Conservation (phyloP, 2,113 vertebrate species). For the Ameiurus melas region DNA sequence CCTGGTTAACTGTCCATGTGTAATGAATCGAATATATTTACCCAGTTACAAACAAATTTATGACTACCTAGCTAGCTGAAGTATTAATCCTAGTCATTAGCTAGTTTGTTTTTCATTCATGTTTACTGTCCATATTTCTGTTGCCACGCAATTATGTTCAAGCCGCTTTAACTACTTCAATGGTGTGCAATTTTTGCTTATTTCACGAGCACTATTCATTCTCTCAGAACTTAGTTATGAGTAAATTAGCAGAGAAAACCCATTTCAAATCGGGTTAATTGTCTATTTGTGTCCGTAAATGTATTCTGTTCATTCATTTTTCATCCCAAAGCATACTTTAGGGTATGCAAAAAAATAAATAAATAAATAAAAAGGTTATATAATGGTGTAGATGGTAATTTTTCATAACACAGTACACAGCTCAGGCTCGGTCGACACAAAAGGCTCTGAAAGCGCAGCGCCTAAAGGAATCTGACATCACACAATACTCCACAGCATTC, state of each 20-base stretch:
- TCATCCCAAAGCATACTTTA: background rate
- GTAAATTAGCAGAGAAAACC: background rate
- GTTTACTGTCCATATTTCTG: background rate
- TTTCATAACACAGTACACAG: background rate
- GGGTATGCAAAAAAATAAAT: background rate
- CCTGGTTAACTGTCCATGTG: background rate
- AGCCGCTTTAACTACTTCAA: background rate
- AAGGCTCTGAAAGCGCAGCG: slow-evolving; percentile 22
- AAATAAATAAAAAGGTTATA: background rate
- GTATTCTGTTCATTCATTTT: background rate
- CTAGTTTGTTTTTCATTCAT: background rate
- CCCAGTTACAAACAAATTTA: background rate
- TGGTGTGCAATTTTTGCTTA: background rate
- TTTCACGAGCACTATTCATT: background rate
- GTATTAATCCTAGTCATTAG: background rate
- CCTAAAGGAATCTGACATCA: slow-evolving; percentile 44
- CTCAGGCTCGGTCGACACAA: slow-evolving; percentile 8
- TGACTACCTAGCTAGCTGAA: background rate
- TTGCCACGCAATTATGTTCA: background rate
- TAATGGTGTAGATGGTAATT: background rate
- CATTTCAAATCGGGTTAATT: background rate
- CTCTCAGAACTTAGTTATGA: background rate
- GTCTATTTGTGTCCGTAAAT: background rate
- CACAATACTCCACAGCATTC: slow-evolving; percentile 37
- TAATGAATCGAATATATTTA: background rate